phyloP scores from a whole-genome alignment of 2,888 invertebrate species.

The Orthonevra nobilis region DNA sequence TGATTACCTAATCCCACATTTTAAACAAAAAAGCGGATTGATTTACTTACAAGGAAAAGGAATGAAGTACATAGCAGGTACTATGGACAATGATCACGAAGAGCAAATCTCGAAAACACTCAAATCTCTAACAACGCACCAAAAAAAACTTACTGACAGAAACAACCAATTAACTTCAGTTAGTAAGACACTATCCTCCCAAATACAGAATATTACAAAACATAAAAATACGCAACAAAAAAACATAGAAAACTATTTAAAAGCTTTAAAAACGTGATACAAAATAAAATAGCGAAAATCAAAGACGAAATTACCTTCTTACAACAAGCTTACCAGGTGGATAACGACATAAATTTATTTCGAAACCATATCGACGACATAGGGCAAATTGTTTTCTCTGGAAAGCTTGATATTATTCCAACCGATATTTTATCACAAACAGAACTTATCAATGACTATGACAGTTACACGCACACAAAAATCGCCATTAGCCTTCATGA shows the following conservation, averaged over 20 bases:
- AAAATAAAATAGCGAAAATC: slow-evolving; percentile 58
- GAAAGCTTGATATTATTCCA: slow-evolving; percentile 62
- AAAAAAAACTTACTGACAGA: slow-evolving; percentile 40
- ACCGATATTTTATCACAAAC: slow-evolving; percentile 57
- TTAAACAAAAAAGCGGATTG: slow-evolving; percentile 11
- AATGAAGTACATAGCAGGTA: slow-evolving; percentile 16
- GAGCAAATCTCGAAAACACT: background rate
- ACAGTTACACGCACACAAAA: slow-evolving; percentile 49
- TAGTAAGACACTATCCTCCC: slow-evolving; percentile 5
- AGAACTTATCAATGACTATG: slow-evolving; percentile 50
- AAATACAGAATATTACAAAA: slow-evolving; percentile 17
- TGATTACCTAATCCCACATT: slow-evolving; percentile 6
- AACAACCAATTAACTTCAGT: slow-evolving; percentile 7
- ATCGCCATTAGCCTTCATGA: slow-evolving; percentile 40
- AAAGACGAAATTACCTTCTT: slow-evolving; percentile 64
- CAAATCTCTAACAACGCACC: slow-evolving; percentile 2
- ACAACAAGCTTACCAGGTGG: slow-evolving; percentile 58
- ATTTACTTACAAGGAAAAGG: slow-evolving; percentile 8
- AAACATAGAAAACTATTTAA: slow-evolving; percentile 7
- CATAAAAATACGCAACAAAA: slow-evolving; percentile 21
- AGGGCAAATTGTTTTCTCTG: slow-evolving; percentile 61
- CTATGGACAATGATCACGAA: slow-evolving; percentile 18
- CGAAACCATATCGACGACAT: slow-evolving; percentile 49
- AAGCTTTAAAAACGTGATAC: slow-evolving; percentile 37
- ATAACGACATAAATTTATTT: slow-evolving; percentile 56